phyloP scores from a whole-genome alignment of 2,113 vertebrate genomes.

The Himantopus leucocephalus region DNA sequence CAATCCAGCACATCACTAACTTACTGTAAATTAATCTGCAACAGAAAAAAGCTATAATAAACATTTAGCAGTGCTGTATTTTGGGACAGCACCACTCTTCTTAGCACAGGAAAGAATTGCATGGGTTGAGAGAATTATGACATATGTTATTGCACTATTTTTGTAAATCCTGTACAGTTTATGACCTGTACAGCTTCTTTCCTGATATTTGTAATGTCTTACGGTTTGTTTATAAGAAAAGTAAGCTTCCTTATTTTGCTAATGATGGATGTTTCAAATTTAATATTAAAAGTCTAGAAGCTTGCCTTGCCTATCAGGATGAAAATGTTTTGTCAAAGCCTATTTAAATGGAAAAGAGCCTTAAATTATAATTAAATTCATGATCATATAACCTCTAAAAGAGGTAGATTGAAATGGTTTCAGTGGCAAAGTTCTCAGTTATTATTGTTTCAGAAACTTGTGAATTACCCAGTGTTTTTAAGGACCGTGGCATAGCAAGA shows the following conservation, averaged over 20 bases:
- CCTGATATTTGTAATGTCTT: not conserved
- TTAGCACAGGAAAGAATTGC: not conserved
- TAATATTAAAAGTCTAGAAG: not conserved
- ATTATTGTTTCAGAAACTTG: not conserved
- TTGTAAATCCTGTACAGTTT: not conserved
- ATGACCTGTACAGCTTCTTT: not conserved
- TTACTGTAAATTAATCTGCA: not conserved
- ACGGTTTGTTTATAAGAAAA: not conserved
- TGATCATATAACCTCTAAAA: not conserved
- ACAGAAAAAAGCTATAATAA: not conserved
- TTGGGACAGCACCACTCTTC: not conserved
- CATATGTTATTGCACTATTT: not conserved
- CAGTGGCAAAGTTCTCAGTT: not conserved
- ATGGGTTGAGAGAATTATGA: not conserved
- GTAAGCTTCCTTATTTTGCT: not conserved
- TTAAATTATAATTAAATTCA: not conserved
- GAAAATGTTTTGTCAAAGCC: not conserved
- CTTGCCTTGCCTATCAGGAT: not conserved
- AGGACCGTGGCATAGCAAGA: accelerated
- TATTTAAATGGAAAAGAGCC: not conserved
- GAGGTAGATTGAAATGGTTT: not conserved
- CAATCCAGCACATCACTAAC: not conserved
- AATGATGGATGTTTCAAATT: not conserved
- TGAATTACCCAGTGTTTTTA: not conserved
- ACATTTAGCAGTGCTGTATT: not conserved